These are phyloP conservation scores for Menidia menidia DNA, from an alignment of 2,797 vertebrate genomes.

Conservation along the genomic window DNA sequence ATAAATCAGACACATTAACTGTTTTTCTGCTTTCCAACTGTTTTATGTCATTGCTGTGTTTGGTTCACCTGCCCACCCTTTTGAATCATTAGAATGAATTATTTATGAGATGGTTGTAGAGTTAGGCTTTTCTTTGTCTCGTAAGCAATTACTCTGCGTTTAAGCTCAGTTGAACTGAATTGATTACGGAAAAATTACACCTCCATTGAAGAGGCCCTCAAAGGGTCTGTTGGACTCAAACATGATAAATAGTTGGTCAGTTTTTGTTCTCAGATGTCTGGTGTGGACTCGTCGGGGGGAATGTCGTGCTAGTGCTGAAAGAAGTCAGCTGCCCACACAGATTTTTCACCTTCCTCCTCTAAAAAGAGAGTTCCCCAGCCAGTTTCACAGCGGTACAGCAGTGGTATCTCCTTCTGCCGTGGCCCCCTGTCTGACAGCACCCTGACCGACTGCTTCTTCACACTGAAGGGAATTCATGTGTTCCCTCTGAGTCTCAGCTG, in stretches of 20 bases:
- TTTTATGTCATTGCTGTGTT: too few species aligned
- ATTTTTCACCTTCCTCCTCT: constrained; percentile 55
- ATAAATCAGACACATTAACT: too few species aligned
- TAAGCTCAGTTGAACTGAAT: not conserved
- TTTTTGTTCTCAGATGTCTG: not conserved
- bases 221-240: not conserved
- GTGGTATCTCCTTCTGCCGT: constrained; percentile 29
- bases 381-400: constrained; percentile 52
- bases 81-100: not conserved
- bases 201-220: constrained; percentile 3
- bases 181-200: not conserved
- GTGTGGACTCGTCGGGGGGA: constrained; percentile 8
- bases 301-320: constrained; percentile 26
- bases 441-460: constrained; percentile 28
- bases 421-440: constrained; percentile 34
- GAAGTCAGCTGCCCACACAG: constrained; percentile 39
- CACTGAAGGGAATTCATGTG: constrained; percentile 45
- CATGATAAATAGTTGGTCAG: not conserved
- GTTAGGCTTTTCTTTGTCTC: constrained; percentile 1
- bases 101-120: not conserved
- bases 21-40: too few species aligned
- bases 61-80: not conserved
- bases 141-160: not conserved
- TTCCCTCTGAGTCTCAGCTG: constrained; percentile 38
- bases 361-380: constrained; percentile 55